Base-by-base conservation (phyloP, 2,113 vertebrate genomes). In the Corythoichthys haematopterus region DNA sequence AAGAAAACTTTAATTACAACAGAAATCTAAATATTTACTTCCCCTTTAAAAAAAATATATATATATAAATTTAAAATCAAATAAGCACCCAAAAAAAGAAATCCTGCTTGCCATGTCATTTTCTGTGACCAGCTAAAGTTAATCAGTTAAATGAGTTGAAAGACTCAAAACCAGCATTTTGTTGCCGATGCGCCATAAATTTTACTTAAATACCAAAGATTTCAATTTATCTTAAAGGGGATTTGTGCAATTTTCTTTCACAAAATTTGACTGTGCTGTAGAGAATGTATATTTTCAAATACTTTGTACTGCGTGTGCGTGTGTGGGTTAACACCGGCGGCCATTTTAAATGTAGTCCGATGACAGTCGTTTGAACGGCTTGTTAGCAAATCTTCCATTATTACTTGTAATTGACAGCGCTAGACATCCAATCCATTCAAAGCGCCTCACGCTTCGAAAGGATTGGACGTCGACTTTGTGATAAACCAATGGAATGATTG, bases 181-280 rank as follows among this genome's bases (percentile, higher is more conserved):
- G 92, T 92, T 91, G 82, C 90, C 88, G 56, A 89, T 79, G 83
- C 75, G 79, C 76, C 75, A 71, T n/a, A 86, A 55, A 55, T 4
- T 4, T 8, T 28, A 12, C 10, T 60, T 67, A 87, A 87, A 91
- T 92, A 96, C 94, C 94, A 96, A 97, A 98, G 94, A 90, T 75
- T 84, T 83, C 76, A 72, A 81, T 85, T 85, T 58, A 70, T 69
- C 84, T 84, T 81, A 84, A 78, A 81, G 93, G 94, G 93, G 87
- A 93, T 93, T 94, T 90, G 95, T 97, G 95, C 94, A 96, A 96
- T 97, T 91, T 91, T 53, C 52, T 53, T 93, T 92, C 88, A 92
- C 89, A 85, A 83, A 85, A 62, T 63, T 81, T 84, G 77, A 87
- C 89, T 90, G 80, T 87, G 82, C 87, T 66, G 84, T 64, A 81